Evolutionary conservation across 2,888 invertebrate genomes (phyloP), one percentile per base, ranked within the genome.

Genomic region (Platynereis dumerilii): DNA sequence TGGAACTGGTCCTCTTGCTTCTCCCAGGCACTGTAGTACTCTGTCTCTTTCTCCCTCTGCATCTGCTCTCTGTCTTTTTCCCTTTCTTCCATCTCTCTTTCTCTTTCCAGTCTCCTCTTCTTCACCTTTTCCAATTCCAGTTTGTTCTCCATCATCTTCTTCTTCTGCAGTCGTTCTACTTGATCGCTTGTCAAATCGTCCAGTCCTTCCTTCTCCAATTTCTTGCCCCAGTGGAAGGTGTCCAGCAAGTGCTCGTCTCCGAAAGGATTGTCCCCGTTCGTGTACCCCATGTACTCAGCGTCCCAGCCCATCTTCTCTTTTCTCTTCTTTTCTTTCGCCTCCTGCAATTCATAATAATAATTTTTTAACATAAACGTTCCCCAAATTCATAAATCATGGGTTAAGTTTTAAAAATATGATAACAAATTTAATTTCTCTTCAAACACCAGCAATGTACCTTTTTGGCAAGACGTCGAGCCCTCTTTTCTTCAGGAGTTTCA

Each of bases 181-280:
- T 94, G 91, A 17, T 75, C 75, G 15, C 74, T 71, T 3, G 72
- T 60, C 3, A 81, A 60, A 60, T 90, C 90, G 58, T 90, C 89
- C 0, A 94, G 86, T 0, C 98, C 99, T 79, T 97, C 95, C 77
- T 94, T 93, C 65, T 96, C 92, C 57, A 97, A 86, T 83, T 99
- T 99, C 85, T 98, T 98, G 26, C 88, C 88, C 99, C 99, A 99
- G 0, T 96, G 93, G 34, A 99, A 99, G 0, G 95, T 93, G 39
- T 96, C 91, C 3, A 96, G 88, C 45, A 99, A 88, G 76, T 95
- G 94, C 0, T 93, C 93, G 87, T 99, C 99, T 0, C 98, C 98
- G 84, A 98, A 99, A 0, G 99, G 99, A 86, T 99, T 99, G 84
- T 99, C 97, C 60, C 93, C 92, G 84, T 99, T 96, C 0, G 98